Conservation (phyloP, 2,888 invertebrate genomes). For the Machimus atricapillus region DNA sequence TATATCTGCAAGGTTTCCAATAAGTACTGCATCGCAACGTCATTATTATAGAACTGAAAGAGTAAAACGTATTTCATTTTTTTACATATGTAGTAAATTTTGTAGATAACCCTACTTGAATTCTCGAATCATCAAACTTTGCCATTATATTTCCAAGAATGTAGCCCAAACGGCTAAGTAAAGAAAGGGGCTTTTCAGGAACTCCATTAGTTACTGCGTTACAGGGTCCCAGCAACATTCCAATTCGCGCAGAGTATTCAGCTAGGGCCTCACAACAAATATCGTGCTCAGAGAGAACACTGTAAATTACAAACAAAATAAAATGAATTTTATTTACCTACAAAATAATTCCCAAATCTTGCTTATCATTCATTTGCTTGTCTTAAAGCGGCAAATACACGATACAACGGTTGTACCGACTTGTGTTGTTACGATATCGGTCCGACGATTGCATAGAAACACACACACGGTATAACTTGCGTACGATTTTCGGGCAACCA, state of each 20-base stretch:
- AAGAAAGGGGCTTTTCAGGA: conserved; percentile 56
- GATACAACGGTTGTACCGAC: too few species aligned
- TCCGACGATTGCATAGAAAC: too few species aligned
- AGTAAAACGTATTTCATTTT: neutral
- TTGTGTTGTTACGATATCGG: too few species aligned
- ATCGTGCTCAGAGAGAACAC: conserved; percentile 79
- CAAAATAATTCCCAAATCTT: too few species aligned
- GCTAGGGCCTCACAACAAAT: conserved; percentile 75
- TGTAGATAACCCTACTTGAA: conserved; percentile 61
- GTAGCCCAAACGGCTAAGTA: conserved; percentile 73
- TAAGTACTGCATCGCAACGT: conserved; percentile 66
- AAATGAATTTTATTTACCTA: neutral
- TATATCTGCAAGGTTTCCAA: conserved; percentile 65
- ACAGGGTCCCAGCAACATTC: conserved; percentile 59
- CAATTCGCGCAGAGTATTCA: conserved; percentile 62
- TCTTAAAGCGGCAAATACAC: too few species aligned
- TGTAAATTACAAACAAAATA: conserved; percentile 54
- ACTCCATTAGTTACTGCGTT: conserved; percentile 45
- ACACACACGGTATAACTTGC: too few species aligned
- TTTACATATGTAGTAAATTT: neutral
- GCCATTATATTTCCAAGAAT: conserved; percentile 87
- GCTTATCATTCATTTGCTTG: too few species aligned
- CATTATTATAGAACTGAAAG: conserved; percentile 66
- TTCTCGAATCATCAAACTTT: conserved; percentile 74
- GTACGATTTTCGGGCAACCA: too few species aligned